phyloP scores from a whole-genome alignment of 1,140 invertebrate species.

The Brachystomella parvula region DNA sequence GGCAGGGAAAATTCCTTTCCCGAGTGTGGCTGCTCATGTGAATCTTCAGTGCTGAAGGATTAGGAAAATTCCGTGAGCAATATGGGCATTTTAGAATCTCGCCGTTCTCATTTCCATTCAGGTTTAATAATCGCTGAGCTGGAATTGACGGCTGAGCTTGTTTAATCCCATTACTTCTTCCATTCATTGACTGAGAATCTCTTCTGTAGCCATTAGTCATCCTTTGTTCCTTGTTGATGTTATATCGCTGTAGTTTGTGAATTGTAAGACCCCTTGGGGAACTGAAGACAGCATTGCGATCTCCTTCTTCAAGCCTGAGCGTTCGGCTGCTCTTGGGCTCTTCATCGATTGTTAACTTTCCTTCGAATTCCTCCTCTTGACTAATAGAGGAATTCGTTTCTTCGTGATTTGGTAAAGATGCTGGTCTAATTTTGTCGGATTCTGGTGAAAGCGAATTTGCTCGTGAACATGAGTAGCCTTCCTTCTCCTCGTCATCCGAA shows the following conservation, averaged over 20 bases:
- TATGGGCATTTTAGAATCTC: not conserved
- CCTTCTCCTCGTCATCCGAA: not conserved
- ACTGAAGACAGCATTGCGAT: not conserved
- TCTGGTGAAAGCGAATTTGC: not conserved
- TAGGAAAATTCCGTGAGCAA: not conserved
- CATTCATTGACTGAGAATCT: too few species aligned
- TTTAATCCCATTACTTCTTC: too few species aligned
- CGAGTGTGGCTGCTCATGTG: not conserved
- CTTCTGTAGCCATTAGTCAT: not conserved
- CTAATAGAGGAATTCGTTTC: not conserved
- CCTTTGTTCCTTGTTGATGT: not conserved
- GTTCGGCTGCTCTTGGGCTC: not conserved
- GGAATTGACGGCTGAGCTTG: too few species aligned
- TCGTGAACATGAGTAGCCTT: not conserved
- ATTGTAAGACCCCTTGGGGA: not conserved
- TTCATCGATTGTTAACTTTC: not conserved
- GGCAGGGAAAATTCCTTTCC: not conserved
- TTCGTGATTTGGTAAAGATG: not conserved
- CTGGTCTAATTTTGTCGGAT: not conserved
- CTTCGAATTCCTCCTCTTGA: too few species aligned
- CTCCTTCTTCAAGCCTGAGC: not conserved
- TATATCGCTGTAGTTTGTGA: not conserved
- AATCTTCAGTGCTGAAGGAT: not conserved
- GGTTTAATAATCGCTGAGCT: too few species aligned
- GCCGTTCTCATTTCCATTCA: too few species aligned